Conservation (phyloP, 2,113 vertebrate species). For the Balaeniceps rex region DNA sequence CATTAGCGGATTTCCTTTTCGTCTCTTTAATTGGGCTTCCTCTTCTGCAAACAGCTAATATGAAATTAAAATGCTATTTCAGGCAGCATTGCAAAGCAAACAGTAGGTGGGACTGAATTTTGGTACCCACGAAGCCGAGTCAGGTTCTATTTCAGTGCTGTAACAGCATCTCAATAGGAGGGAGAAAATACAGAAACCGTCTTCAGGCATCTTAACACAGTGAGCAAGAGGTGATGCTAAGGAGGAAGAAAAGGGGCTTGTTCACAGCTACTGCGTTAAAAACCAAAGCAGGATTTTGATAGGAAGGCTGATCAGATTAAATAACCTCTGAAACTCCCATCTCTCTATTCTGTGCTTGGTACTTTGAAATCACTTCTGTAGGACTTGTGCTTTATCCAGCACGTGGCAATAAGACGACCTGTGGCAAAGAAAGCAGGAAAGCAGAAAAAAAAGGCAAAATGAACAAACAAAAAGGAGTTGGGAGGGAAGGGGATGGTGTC, state of each 20-base stretch:
- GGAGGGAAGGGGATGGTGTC: not conserved
- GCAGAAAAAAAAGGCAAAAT: not conserved
- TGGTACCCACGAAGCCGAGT: not conserved
- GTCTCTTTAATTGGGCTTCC: not conserved
- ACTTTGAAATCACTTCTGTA: not conserved
- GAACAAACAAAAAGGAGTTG: not conserved
- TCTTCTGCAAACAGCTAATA: not conserved
- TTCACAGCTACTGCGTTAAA: not conserved
- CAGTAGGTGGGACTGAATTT: slow-evolving; percentile 2
- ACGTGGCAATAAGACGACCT: not conserved
- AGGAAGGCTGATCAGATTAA: not conserved
- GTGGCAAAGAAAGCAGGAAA: not conserved
- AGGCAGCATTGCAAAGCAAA: not conserved
- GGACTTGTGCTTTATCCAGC: not conserved
- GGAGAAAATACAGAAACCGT: not conserved
- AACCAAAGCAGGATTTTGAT: not conserved
- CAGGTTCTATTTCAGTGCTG: not conserved
- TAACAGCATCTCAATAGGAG: not conserved
- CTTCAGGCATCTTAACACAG: not conserved
- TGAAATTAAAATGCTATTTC: slow-evolving; percentile 40
- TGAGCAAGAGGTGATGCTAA: not conserved
- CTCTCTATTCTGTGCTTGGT: not conserved
- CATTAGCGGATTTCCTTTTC: not conserved
- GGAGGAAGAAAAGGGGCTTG: not conserved
- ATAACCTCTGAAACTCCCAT: not conserved